These are phyloP conservation scores for Tethya wilhelma DNA, from an alignment of 37 sponge, comb jelly and placozoan genomes.

Conservation along the genomic window DNA sequence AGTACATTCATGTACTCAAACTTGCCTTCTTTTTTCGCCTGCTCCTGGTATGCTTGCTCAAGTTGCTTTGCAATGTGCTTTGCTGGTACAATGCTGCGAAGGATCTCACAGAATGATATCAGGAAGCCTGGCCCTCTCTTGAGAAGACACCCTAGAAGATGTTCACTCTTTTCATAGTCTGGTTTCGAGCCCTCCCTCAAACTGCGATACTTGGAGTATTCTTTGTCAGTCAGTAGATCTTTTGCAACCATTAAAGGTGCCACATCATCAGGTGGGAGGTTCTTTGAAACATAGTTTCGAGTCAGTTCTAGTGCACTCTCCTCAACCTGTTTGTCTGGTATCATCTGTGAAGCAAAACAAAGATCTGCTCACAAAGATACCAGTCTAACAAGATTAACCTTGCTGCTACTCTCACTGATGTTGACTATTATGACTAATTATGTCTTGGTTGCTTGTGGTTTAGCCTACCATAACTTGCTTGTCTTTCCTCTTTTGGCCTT, in stretches of 20 bases:
- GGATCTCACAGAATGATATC: background rate
- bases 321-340: background rate
- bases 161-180: slow-evolving; percentile 3
- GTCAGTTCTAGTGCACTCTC: background rate
- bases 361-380: no score
- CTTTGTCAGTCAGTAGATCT: slow-evolving; percentile 1
- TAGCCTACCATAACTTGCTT: no score
- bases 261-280: slow-evolving; percentile 12
- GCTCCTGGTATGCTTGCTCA: background rate
- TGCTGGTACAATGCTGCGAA: background rate
- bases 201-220: background rate
- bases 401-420: no score
- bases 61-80: background rate
- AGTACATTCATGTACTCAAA: no score
- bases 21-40: background rate
- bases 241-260: background rate
- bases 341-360: background rate
- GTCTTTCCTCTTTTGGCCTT: no score
- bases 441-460: no score
- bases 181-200: background rate
- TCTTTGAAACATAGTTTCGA: background rate
- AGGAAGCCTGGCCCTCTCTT: background rate
- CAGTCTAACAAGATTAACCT: no score
- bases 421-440: no score
- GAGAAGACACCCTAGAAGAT: background rate